Evolutionary conservation across 2,888 invertebrate genomes (phyloP).

Genomic region (Thymelicus sylvestris): DNA sequence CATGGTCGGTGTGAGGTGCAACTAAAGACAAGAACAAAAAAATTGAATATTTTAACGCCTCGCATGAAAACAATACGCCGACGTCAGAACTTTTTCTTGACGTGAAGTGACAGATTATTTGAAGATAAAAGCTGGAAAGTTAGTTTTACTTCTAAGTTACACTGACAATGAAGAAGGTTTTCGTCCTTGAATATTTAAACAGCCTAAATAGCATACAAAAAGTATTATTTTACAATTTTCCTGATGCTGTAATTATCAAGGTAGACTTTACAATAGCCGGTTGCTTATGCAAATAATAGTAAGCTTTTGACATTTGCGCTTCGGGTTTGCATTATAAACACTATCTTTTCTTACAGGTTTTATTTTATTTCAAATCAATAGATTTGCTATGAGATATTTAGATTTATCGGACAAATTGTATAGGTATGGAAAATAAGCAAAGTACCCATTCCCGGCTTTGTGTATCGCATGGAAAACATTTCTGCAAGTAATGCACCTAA

Average conservation of each 20-base stretch:
- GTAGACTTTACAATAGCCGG: too few relatives aligned
- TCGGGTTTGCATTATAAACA: too few relatives aligned
- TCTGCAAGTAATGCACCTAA: constrained; percentile 79
- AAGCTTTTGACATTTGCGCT: too few relatives aligned
- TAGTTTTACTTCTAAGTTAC: neutral
- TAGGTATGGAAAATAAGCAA: constrained; percentile 32
- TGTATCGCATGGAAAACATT: constrained; percentile 41
- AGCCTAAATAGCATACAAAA: too few relatives aligned
- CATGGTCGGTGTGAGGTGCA: constrained; percentile 47
- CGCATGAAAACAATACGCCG: constrained; percentile 26
- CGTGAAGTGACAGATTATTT: neutral
- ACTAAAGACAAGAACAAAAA: constrained; percentile 39
- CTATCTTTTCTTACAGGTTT: too few relatives aligned
- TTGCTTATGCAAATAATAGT: too few relatives aligned
- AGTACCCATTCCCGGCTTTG: constrained; percentile 35
- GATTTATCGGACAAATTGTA: neutral
- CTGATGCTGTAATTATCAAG: too few relatives aligned
- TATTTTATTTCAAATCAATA: too few relatives aligned
- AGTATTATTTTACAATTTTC: too few relatives aligned
- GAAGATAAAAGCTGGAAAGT: neutral
- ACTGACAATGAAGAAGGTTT: neutral
- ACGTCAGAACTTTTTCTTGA: constrained; percentile 8
- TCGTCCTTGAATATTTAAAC: too few relatives aligned
- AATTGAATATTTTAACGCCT: constrained; percentile 30
- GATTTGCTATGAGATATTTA: too few relatives aligned